Base-by-base conservation (phyloP, 2,113 vertebrate species). In the Progne subis region DNA sequence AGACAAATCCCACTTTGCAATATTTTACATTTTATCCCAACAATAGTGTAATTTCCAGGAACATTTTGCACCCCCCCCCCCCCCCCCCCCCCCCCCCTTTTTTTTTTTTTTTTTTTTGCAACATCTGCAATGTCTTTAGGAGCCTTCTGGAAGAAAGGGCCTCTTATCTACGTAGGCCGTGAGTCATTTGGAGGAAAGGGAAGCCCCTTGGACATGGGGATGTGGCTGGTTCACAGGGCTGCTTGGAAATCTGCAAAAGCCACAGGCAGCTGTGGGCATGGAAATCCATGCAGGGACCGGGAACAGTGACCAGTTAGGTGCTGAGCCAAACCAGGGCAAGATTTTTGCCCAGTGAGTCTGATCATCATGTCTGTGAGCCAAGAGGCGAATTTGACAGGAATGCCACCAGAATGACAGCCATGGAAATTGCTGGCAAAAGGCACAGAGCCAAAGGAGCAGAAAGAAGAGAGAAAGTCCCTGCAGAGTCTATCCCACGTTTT, bases 151-250 rank as follows among this genome's bases (percentile, higher is more conserved):
- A 89, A 86, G 39, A 96, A 88, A 93, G 44, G 34, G 41, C 50
- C 49, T 88, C 64, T 31, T 14, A 24, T 8, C 31, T 63, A 21
- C 6, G 0, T 11, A 65, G 14, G 23, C 43, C 8, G 28, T 93
- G 90, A 95, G 69, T 96, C 85, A 96, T 85, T 4, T 28, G 47
- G 92, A 94, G 52, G 47, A 87, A 94, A 94, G 84, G 80, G 90
- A 93, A 86, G n/a, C 23, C 69, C 57, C 49, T 39, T 49, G 41
- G 50, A 89, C 6, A 3, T 29, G 41, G 13, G 14, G 19, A 39
- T 20, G 9, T n/a, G 69, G 82, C 31, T 46, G 57, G 28, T 91
- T 92, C 81, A 67, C 57, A 71, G 44, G 46, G 57, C 49, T 60
- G 32, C 28, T 39, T 4, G 1, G 50, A 77, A 77, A 28, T 23